Conservation (phyloP, 64 coral and sea anemone genomes). For the Orbicella faveolata region DNA sequence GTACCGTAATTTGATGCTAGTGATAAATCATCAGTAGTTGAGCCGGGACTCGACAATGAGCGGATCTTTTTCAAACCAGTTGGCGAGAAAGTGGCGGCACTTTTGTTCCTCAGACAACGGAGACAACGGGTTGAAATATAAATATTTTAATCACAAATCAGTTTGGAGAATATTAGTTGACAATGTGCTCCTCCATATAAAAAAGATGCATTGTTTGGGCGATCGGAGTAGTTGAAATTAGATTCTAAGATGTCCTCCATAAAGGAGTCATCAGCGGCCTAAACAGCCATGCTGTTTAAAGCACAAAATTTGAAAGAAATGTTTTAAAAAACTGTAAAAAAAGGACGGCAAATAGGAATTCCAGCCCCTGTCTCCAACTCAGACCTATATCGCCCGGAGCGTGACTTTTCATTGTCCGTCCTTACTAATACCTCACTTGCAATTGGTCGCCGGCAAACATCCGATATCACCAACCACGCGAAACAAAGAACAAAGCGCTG, state of each 20-base stretch:
- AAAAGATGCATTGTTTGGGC: conserved; percentile 11
- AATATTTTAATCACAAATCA: conserved; percentile 34
- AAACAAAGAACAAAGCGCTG: too few species aligned
- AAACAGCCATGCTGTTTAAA: background rate
- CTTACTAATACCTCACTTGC: too few species aligned
- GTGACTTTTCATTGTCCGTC: too few species aligned
- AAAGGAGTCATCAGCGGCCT: background rate
- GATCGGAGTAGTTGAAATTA: background rate
- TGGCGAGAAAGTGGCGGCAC: conserved; percentile 31
- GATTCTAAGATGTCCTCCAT: background rate
- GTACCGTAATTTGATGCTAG: background rate
- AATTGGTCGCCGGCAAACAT: too few species aligned
- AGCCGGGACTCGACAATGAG: background rate
- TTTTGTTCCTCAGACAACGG: conserved; percentile 20
- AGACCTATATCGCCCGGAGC: too few species aligned
- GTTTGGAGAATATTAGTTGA: conserved; percentile 11
- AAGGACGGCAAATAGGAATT: too few species aligned
- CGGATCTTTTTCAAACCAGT: conserved; percentile 18
- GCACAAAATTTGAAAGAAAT: background rate
- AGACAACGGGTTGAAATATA: conserved; percentile 27
- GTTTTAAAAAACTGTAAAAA: too few species aligned
- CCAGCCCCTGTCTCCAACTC: too few species aligned
- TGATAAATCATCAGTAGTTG: background rate
- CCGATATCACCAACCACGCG: too few species aligned
- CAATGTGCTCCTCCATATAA: background rate